Evolutionary conservation across 2,113 vertebrate species (phyloP).

Genomic region (Sceloporus undulatus): DNA sequence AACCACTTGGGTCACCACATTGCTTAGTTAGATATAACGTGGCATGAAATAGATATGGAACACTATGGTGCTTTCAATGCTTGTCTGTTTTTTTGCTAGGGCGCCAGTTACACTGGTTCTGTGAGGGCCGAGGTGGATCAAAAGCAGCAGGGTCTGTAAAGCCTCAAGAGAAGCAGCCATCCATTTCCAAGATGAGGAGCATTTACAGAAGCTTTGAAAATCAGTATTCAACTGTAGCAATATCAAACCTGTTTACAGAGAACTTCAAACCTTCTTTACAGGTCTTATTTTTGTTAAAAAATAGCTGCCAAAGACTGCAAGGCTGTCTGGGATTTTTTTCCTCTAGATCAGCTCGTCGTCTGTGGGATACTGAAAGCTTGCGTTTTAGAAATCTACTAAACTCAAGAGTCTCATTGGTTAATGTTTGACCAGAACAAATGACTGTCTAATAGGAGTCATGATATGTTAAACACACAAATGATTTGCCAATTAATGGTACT

Average conservation of each 20-base stretch:
- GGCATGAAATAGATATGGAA: not conserved
- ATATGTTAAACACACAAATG: slow-evolving; percentile 27
- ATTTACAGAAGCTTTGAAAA: slow-evolving; percentile 36
- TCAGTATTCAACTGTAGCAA: slow-evolving; percentile 53
- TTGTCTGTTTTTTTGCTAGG: slow-evolving; percentile 70
- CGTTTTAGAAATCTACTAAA: slow-evolving; percentile 36
- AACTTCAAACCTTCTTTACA: slow-evolving; percentile 57
- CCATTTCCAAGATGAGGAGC: slow-evolving; percentile 27
- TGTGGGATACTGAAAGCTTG: slow-evolving; percentile 49
- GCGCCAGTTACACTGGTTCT: slow-evolving; percentile 73
- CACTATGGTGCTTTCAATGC: slow-evolving; percentile 9
- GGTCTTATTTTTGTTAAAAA: slow-evolving; percentile 72
- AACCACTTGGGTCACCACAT: no score
- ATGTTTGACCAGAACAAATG: slow-evolving; percentile 43
- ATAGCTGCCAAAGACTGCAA: slow-evolving; percentile 72
- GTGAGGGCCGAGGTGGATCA: slow-evolving; percentile 82
- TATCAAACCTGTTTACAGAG: slow-evolving; percentile 61
- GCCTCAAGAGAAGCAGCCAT: slow-evolving; percentile 38
- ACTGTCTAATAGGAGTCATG: not conserved
- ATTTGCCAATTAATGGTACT: slow-evolving; percentile 5
- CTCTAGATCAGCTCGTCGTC: slow-evolving; percentile 38
- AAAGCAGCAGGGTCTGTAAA: slow-evolving; percentile 84
- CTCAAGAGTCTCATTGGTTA: slow-evolving; percentile 43
- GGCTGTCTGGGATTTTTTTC: slow-evolving; percentile 53
- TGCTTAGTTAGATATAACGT: no score